Conservation (phyloP, 2,888 invertebrate genomes). For the Lottia gigantea region DNA sequence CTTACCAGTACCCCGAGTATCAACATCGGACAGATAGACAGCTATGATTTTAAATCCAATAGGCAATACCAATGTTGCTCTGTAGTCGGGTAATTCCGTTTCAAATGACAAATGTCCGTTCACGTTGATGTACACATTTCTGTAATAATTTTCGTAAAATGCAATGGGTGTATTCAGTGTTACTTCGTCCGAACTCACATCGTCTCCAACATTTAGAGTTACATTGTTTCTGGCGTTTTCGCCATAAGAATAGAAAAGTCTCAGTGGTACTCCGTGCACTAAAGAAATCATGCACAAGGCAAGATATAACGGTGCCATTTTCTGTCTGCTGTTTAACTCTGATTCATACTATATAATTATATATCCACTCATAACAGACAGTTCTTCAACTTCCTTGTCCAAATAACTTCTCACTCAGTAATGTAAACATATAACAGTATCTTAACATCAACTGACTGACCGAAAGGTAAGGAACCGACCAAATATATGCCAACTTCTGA, state of each 20-base stretch:
- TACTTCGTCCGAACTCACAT: constrained; percentile 77
- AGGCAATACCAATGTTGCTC: constrained; percentile 81
- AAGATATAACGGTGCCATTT: constrained; percentile 1
- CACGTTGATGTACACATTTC: constrained; percentile 85
- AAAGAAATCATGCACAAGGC: neutral
- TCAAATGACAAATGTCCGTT: constrained; percentile 91
- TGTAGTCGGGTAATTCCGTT: constrained; percentile 86
- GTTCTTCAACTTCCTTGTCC: too few relatives aligned
- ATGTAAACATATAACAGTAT: too few relatives aligned
- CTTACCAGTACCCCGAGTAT: constrained; percentile 79
- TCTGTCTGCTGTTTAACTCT: neutral
- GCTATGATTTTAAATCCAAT: constrained; percentile 83
- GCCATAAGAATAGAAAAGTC: constrained; percentile 71
- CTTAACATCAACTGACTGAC: too few relatives aligned
- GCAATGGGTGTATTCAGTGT: constrained; percentile 78
- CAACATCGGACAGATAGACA: constrained; percentile 90
- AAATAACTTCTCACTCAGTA: too few relatives aligned
- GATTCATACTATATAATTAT: too few relatives aligned
- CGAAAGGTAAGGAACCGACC: too few relatives aligned
- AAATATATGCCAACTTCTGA: too few relatives aligned
- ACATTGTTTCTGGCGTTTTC: constrained; percentile 71
- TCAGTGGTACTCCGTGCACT: constrained; percentile 32
- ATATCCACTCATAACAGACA: too few relatives aligned
- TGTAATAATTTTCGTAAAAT: constrained; percentile 83
- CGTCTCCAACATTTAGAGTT: constrained; percentile 71